Evolutionary conservation across 2,888 invertebrate species (phyloP).

Genomic region (Caenorhabditis angaria): DNA sequence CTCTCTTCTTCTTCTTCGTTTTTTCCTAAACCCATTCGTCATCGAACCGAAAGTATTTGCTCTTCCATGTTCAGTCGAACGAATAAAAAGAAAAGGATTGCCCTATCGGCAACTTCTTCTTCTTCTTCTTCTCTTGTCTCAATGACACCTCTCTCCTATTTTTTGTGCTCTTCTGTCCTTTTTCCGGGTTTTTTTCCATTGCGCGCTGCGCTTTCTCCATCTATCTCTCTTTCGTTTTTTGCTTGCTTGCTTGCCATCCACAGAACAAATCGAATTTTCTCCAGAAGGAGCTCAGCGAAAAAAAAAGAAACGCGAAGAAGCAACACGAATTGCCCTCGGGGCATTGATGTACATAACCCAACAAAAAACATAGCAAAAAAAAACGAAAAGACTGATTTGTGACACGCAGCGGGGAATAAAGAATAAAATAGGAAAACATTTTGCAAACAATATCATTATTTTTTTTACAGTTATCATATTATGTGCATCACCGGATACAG

Average conservation of each 20-base stretch:
- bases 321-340: background rate
- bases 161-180: background rate
- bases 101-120: background rate
- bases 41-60: too few relatives aligned
- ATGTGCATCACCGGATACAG: conserved; percentile 86
- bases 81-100: too few relatives aligned
- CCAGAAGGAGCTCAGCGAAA: conserved; percentile 3
- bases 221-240: background rate
- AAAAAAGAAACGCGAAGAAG: background rate
- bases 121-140: background rate
- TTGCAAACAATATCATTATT: background rate
- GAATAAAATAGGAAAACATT: background rate
- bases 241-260: background rate
- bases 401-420: background rate
- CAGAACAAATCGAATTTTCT: conserved; percentile 1
- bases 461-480: conserved; percentile 86
- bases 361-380: background rate
- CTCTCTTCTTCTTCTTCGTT: too few relatives aligned
- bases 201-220: too few relatives aligned
- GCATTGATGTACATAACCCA: background rate
- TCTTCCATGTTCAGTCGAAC: too few relatives aligned
- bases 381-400: background rate
- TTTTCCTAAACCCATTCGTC: too few relatives aligned
- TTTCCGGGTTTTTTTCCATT: conserved; percentile 1
- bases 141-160: too few relatives aligned